These are phyloP conservation scores for Tyrannus savana DNA, from an alignment of 2,113 vertebrate genomes.

Conservation along the genomic window DNA sequence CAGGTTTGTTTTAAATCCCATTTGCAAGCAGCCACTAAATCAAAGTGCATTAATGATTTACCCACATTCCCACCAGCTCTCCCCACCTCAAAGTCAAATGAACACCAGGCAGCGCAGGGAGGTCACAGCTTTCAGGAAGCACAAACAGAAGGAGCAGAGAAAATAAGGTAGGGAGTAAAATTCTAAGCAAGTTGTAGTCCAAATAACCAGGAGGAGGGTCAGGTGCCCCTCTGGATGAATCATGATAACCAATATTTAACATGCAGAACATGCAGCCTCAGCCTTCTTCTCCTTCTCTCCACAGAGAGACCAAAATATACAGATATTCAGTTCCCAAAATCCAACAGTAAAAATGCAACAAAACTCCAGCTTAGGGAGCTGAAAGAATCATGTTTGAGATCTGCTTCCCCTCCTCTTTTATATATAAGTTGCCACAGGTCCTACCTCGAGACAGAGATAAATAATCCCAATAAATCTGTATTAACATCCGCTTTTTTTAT, in stretches of 20 bases:
- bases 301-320: not conserved
- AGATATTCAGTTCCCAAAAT: not conserved
- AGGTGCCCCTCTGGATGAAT: not conserved
- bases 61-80: not conserved
- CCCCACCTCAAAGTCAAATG: not conserved
- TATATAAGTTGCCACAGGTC: not conserved
- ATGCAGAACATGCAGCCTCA: not conserved
- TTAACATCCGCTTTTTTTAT: not conserved
- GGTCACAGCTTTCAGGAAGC: not conserved
- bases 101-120: not conserved
- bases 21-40: not conserved
- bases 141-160: not conserved
- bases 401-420: not conserved
- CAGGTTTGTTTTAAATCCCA: not conserved
- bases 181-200: not conserved
- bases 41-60: not conserved
- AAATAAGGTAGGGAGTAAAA: not conserved
- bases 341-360: not conserved
- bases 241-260: not conserved
- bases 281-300: not conserved
- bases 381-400: not conserved
- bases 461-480: not conserved
- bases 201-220: not conserved
- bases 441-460: not conserved
- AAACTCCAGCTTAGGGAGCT: not conserved